phyloP scores from a whole-genome alignment of 2,797 vertebrate species.

The Apogon talboti region DNA sequence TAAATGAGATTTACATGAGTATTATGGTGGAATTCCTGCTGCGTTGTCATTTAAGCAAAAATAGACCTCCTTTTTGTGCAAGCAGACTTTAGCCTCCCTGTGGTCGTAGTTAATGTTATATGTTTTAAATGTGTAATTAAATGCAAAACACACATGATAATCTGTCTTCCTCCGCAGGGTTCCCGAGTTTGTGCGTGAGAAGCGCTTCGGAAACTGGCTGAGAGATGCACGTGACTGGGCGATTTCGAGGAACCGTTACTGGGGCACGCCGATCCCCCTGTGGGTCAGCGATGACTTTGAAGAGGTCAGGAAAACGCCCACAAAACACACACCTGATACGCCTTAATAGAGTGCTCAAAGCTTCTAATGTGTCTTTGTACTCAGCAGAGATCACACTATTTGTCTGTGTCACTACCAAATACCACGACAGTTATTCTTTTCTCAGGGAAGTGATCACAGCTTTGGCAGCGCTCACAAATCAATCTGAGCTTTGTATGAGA shows the following conservation, averaged over 20 bases:
- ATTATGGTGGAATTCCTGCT: neutral
- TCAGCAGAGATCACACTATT: slow-evolving; percentile 27
- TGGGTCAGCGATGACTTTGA: slow-evolving; percentile 95
- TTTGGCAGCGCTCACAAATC: slow-evolving; percentile 33
- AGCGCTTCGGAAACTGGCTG: slow-evolving; percentile 98
- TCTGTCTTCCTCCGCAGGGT: slow-evolving; percentile 84
- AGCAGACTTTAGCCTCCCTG: neutral
- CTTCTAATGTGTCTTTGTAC: slow-evolving; percentile 26
- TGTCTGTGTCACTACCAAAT: slow-evolving; percentile 50
- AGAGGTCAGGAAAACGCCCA: slow-evolving; percentile 68
- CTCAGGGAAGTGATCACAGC: neutral
- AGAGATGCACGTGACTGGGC: slow-evolving; percentile 96
- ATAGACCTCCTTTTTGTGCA: neutral
- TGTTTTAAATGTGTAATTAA: neutral
- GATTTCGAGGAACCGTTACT: slow-evolving; percentile 96
- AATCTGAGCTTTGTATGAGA: slow-evolving; percentile 34
- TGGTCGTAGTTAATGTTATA: neutral
- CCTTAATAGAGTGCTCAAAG: slow-evolving; percentile 31
- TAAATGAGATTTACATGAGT: slow-evolving; percentile 1
- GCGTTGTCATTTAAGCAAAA: neutral
- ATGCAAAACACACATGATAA: neutral
- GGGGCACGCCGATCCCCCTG: slow-evolving; percentile 96
- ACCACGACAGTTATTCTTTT: slow-evolving; percentile 42
- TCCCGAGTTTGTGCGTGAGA: slow-evolving; percentile 95
- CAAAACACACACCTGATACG: neutral